Percentiles rank a stretch among this genome's conserved stretches.
Evolutionary conservation across 2,888 invertebrate species (phyloP).

Genomic region (Metopia argyrocephala): DNA sequence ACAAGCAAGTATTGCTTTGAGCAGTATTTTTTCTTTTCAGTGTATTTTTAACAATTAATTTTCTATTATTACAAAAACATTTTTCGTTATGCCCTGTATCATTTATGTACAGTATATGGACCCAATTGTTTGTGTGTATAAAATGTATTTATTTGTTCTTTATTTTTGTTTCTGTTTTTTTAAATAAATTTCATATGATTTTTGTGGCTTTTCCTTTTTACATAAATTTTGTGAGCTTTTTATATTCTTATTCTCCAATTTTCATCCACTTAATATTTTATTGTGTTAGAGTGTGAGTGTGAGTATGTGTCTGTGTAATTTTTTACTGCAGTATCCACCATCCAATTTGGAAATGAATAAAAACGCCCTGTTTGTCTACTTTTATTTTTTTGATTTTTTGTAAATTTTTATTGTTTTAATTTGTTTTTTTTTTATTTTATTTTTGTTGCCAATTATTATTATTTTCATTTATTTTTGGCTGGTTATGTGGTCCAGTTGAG

Average conservation of each 20-base stretch:
- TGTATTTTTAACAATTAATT: conserved; percentile 6
- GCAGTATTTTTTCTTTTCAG: not conserved
- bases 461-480: conserved; percentile 50
- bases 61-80: not conserved
- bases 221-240: conserved; percentile 18
- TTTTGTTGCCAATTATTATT: conserved; percentile 52
- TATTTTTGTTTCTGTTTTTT: no score
- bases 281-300: not conserved
- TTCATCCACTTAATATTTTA: not conserved
- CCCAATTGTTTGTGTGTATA: not conserved
- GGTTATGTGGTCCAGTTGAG: conserved; percentile 59
- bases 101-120: not conserved
- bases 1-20: no score
- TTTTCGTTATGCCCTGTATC: not conserved
- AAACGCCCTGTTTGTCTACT: conserved; percentile 38
- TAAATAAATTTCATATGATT: conserved; percentile 37
- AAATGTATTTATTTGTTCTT: no score
- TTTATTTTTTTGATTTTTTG: conserved; percentile 12
- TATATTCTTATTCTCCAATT: not conserved
- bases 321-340: conserved; percentile 57
- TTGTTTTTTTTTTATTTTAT: conserved; percentile 18
- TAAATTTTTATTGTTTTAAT: conserved; percentile 26
- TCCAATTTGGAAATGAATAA: conserved; percentile 53
- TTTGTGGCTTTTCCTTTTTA: conserved; percentile 52
- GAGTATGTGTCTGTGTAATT: not conserved